phyloP scores from a whole-genome alignment of 2,797 vertebrate genomes.

The Gallirallus australis region DNA sequence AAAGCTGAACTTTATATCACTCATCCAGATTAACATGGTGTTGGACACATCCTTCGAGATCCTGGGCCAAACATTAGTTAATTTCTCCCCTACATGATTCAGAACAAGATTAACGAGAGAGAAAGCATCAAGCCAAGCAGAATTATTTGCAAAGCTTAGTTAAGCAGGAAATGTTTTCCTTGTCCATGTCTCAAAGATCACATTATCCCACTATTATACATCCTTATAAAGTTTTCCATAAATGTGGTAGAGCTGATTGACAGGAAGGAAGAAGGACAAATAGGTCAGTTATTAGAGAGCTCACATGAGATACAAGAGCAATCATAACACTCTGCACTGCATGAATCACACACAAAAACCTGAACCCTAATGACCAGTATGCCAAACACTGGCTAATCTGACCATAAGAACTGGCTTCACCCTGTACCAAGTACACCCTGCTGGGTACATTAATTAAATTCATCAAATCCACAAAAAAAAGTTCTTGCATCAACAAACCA shows the following conservation, averaged over 20 bases:
- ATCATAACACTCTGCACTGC: neutral
- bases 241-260: neutral
- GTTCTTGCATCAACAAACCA: neutral
- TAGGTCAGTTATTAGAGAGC: neutral
- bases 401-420: neutral
- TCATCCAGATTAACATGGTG: neutral
- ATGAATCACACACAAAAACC: neutral
- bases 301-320: neutral
- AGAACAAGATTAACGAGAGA: conserved; percentile 29
- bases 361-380: neutral
- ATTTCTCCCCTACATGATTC: conserved; percentile 54
- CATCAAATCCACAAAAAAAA: neutral
- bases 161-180: conserved; percentile 33
- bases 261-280: neutral
- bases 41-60: neutral
- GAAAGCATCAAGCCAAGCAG: conserved; percentile 43
- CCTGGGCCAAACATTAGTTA: conserved; percentile 40
- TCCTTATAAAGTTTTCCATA: neutral
- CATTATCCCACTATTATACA: conserved; percentile 1
- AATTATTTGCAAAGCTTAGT: conserved; percentile 1
- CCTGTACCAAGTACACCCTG: neutral
- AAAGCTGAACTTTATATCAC: conserved; percentile 16
- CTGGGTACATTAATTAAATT: neutral
- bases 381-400: neutral
- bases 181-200: neutral